Evolutionary conservation across 2,113 vertebrate species (phyloP).

Genomic region (Thalassarche chlororhynchos): DNA sequence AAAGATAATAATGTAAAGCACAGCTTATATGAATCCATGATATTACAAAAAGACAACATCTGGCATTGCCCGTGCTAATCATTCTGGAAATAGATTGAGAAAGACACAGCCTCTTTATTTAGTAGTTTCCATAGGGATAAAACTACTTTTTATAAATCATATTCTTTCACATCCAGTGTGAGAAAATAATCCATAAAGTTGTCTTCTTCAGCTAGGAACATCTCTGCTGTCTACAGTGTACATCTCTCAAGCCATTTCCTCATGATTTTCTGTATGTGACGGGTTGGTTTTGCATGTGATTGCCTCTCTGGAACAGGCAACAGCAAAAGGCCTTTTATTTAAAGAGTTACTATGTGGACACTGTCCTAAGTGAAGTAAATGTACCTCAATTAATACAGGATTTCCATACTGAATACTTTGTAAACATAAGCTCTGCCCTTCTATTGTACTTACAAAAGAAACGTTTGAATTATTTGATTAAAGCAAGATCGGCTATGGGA

Average conservation of each 20-base stretch:
- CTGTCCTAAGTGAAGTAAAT: not conserved
- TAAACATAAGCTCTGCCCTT: slow-evolving; percentile 68
- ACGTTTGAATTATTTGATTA: slow-evolving; percentile 66
- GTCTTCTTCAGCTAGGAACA: not conserved
- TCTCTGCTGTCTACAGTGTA: slow-evolving; percentile 1
- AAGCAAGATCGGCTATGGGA: slow-evolving; percentile 60
- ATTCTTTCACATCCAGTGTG: not conserved
- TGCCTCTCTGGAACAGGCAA: not conserved
- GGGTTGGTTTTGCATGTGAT: not conserved
- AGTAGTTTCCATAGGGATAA: slow-evolving; percentile 18
- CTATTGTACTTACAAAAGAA: slow-evolving; percentile 65
- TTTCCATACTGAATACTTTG: slow-evolving; percentile 55
- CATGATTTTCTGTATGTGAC: not conserved
- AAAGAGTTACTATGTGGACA: slow-evolving; percentile 27
- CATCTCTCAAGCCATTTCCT: slow-evolving; percentile 8
- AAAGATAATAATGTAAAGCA: not conserved
- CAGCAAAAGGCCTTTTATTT: slow-evolving; percentile 5
- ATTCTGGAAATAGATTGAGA: not conserved
- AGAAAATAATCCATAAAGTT: not conserved
- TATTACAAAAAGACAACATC: not conserved
- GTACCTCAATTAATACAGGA: slow-evolving; percentile 61
- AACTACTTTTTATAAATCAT: slow-evolving; percentile 24
- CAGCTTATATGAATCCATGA: not conserved
- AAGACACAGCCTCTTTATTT: not conserved
- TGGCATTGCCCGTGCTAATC: not conserved